Evolutionary conservation across 2,888 invertebrate species (phyloP).

Genomic region (Anaspis maculata): DNA sequence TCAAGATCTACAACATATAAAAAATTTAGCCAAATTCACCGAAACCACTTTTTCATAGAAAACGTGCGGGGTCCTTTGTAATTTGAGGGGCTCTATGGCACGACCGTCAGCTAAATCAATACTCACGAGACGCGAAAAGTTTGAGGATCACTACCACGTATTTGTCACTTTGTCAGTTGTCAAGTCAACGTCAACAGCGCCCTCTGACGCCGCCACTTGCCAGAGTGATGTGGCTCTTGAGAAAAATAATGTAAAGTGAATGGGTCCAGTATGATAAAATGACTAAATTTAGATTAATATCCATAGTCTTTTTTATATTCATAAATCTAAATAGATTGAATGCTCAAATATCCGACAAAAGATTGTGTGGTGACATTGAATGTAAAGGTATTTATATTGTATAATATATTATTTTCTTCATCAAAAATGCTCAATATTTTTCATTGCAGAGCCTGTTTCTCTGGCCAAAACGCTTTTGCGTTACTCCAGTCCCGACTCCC

Average conservation of each 20-base stretch:
- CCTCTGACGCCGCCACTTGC: no score
- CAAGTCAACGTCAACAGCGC: no score
- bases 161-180: no score
- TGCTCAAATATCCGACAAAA: slow-evolving; percentile 55
- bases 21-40: no score
- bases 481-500: slow-evolving; percentile 49
- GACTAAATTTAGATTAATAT: slow-evolving; percentile 37
- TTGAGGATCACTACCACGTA: no score
- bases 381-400: slow-evolving; percentile 58
- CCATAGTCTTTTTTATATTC: slow-evolving; percentile 33
- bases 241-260: slow-evolving; percentile 14
- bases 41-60: no score
- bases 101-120: no score
- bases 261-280: slow-evolving; percentile 39
- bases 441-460: slow-evolving; percentile 52
- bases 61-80: no score
- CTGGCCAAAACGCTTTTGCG: slow-evolving; percentile 49
- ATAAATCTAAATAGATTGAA: slow-evolving; percentile 28
- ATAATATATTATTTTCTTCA: slow-evolving; percentile 22
- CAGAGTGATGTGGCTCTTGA: slow-evolving; percentile 34
- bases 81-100: no score
- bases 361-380: slow-evolving; percentile 60
- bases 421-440: slow-evolving; percentile 25
- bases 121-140: no score
- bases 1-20: no score